Percentiles rank a stretch among this genome's conserved stretches.
Evolutionary conservation across 2,113 vertebrate species (phyloP).

Genomic region (Pleuronectes platessa): DNA sequence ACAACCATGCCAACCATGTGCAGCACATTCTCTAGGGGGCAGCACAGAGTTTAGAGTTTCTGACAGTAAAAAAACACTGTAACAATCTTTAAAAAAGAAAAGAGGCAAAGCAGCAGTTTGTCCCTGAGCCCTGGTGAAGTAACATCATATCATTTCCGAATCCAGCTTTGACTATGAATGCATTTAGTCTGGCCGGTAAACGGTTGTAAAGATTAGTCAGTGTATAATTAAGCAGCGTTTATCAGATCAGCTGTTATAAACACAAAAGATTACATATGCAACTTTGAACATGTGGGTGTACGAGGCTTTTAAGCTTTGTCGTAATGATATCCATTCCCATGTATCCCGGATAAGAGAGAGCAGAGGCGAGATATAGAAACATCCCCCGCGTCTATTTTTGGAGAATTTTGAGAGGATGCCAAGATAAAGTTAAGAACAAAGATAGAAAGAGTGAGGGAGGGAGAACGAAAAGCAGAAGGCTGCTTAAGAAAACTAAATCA

Average conservation of each 20-base stretch:
- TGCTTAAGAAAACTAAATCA: too few species aligned
- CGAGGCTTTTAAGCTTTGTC: conserved; percentile 11
- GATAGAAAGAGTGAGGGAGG: not conserved
- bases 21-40: too few species aligned
- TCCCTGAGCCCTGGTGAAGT: too few species aligned
- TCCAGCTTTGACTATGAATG: too few species aligned
- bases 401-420: conserved; percentile 6
- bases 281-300: not conserved
- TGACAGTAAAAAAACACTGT: too few species aligned
- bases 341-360: conserved; percentile 32
- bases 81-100: too few species aligned
- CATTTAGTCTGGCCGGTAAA: not conserved
- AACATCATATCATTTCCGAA: too few species aligned
- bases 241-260: not conserved
- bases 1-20: too few species aligned
- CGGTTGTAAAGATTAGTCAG: not conserved
- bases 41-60: too few species aligned
- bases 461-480: not conserved
- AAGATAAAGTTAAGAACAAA: conserved; percentile 15
- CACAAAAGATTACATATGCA: not conserved
- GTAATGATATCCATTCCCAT: conserved; percentile 32
- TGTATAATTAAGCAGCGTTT: not conserved
- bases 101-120: too few species aligned
- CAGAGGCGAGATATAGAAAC: conserved; percentile 25
- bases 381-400: conserved; percentile 1